Base-by-base conservation (phyloP, 2,888 invertebrate genomes). In the Plagodis pulveraria region DNA sequence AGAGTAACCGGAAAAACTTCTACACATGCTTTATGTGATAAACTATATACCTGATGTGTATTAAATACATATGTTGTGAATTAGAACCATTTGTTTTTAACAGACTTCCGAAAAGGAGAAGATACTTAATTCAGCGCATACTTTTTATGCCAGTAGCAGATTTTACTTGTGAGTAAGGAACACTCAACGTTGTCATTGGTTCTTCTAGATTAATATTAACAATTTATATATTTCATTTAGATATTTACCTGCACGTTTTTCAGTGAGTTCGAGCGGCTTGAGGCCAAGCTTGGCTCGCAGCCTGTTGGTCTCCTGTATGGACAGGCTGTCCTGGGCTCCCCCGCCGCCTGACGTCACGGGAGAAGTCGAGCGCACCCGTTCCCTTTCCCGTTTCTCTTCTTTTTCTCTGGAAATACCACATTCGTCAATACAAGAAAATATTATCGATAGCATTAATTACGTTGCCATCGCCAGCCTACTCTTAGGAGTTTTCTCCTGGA, bases 241-340 rank as follows among this genome's bases (percentile, higher is more conserved):
- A 6, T 6, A 9, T 42, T 6, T 42, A 90, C 91, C 90, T 33
- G 84, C 83, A 2, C 81, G 80, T 68, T 87, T 77, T 73, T 87
- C 89, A 10, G 93, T 92, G 0, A 96, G 89, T 74, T 98, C 96
- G 5, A 99, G 90, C 0, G 99, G 99, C 80, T 98, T 98, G 40
- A 99, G 91, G 0, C 99, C 99, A 33, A 99, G 94, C 83, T 98
- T 98, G 1, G 97, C 97, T 74, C 99, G 94, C 9, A 99, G 89
- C 69, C 96, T 96, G 87, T 99, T 99, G 6, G 97, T 97, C 73
- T 97, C 97, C 53, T 96, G 96, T 49, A 98, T 94, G 0, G 97
- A 97, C 12, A 98, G 89, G 67, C 85, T 87, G 66, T 87, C 73
- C 94, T 95, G 75, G 86, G 94, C 78, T 78, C 85, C 65, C 76